Conservation (phyloP, 2,797 vertebrate genomes). For the Xyrichtys novacula region DNA sequence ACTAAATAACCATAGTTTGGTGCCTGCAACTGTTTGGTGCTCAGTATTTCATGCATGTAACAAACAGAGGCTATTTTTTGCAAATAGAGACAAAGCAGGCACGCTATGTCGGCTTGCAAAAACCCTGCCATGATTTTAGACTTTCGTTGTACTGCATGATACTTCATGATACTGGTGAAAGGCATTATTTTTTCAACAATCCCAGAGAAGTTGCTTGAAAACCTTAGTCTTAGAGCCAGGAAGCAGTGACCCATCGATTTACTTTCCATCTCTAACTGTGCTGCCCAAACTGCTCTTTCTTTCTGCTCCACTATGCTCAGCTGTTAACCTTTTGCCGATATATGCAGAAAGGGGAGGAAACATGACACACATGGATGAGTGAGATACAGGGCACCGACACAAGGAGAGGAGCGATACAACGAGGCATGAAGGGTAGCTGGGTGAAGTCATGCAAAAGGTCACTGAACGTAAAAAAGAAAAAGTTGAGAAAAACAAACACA, state of each 20-base stretch:
- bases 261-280: slow-evolving; percentile 25
- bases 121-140: not conserved
- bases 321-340: slow-evolving; percentile 24
- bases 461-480: not conserved
- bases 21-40: slow-evolving; percentile 44
- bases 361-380: slow-evolving; percentile 5
- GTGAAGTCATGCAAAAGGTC: not conserved
- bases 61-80: slow-evolving; percentile 3
- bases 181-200: slow-evolving; percentile 5
- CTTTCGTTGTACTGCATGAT: not conserved
- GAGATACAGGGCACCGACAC: not conserved
- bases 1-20: slow-evolving; percentile 68
- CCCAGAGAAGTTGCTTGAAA: slow-evolving; percentile 6
- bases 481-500: not conserved
- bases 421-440: not conserved
- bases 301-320: slow-evolving; percentile 5
- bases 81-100: not conserved
- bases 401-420: not conserved
- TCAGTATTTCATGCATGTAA: slow-evolving; percentile 39
- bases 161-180: slow-evolving; percentile 25
- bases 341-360: slow-evolving; percentile 11
- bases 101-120: not conserved
- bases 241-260: slow-evolving; percentile 48
- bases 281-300: not conserved
- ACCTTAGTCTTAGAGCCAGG: not conserved